phyloP scores from a whole-genome alignment of 1,140 invertebrate species.

The Neodiprion pinetum region DNA sequence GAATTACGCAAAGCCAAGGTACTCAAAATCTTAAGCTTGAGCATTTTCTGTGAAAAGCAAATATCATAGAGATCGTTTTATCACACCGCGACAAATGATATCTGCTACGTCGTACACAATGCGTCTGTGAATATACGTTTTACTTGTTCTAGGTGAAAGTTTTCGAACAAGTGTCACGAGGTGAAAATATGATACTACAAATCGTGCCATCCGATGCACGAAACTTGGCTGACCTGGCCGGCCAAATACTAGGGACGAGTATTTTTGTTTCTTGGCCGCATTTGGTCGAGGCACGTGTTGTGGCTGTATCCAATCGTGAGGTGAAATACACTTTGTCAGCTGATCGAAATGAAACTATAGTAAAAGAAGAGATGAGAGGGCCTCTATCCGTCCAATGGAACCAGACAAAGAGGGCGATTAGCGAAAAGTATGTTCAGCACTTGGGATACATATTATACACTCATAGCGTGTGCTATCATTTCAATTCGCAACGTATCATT shows the following conservation, averaged over 20 bases:
- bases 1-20: slow-evolving; percentile 71
- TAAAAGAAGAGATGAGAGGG: slow-evolving; percentile 29
- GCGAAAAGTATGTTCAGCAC: slow-evolving; percentile 10
- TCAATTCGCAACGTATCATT: not conserved
- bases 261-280: slow-evolving; percentile 91
- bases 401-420: slow-evolving; percentile 3
- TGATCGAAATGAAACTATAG: slow-evolving; percentile 17
- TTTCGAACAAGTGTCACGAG: slow-evolving; percentile 82
- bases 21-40: not conserved
- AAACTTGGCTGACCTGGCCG: slow-evolving; percentile 61
- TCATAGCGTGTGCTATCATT: slow-evolving; percentile 10
- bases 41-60: no score
- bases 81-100: not conserved
- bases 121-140: not conserved
- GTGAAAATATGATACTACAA: slow-evolving; percentile 83
- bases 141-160: slow-evolving; percentile 70
- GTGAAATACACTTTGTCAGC: slow-evolving; percentile 30
- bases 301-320: slow-evolving; percentile 37
- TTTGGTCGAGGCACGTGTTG: slow-evolving; percentile 71
- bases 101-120: not conserved
- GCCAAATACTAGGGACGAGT: slow-evolving; percentile 72
- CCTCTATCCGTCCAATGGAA: slow-evolving; percentile 21
- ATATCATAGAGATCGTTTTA: not conserved
- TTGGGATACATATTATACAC: not conserved
- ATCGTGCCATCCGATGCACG: slow-evolving; percentile 57